phyloP scores from a whole-genome alignment of 2,797 vertebrate species.

The Lepus townsendii region DNA sequence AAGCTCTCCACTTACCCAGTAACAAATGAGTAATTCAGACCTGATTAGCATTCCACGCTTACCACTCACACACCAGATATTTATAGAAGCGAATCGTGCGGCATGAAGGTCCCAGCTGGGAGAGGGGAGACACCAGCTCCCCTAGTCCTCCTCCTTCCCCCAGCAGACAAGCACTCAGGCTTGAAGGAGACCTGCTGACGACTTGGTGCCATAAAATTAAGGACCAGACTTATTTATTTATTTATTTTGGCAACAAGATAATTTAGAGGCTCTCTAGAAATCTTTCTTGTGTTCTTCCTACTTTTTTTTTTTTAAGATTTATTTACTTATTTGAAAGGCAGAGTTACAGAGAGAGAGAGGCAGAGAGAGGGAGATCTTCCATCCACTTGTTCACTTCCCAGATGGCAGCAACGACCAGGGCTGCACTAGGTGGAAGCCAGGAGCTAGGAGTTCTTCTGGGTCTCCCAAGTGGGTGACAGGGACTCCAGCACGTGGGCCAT shows the following conservation, averaged over 20 bases:
- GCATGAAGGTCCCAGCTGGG: conserved; percentile 40
- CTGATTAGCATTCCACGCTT: conserved; percentile 70
- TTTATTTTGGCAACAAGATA: neutral
- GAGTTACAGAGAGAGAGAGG: no score
- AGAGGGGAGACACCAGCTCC: conserved; percentile 47
- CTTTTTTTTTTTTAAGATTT: no score
- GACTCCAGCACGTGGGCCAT: no score
- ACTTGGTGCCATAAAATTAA: neutral
- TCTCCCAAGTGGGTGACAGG: no score
- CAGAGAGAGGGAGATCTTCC: no score
- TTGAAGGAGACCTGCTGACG: conserved; percentile 66
- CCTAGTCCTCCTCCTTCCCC: neutral
- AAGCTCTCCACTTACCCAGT: conserved; percentile 43
- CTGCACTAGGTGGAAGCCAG: no score
- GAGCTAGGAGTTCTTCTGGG: no score
- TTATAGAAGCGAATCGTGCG: conserved; percentile 66
- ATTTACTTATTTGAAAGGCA: no score
- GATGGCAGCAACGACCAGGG: no score
- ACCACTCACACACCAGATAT: conserved; percentile 68
- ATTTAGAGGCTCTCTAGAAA: neutral
- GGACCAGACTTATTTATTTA: neutral
- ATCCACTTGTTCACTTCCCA: no score
- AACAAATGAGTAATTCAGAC: conserved; percentile 70
- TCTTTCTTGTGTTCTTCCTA: neutral
- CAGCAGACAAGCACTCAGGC: neutral